These are phyloP conservation scores for Copsychus sechellarum DNA, from an alignment of 2,113 vertebrate genomes.

Conservation along the genomic window DNA sequence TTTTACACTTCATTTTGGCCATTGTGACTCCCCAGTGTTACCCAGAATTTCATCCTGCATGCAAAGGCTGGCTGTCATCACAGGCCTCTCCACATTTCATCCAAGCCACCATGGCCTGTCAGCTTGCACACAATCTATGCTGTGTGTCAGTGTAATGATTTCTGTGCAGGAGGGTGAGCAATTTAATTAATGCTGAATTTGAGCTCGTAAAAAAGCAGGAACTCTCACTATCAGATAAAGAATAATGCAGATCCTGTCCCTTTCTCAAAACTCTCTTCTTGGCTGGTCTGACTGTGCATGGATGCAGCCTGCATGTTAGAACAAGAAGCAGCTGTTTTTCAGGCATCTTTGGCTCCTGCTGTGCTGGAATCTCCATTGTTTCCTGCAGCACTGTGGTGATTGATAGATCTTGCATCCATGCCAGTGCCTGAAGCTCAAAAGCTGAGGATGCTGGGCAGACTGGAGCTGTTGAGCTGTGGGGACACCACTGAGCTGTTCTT, in stretches of 20 bases:
- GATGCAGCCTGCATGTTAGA: not conserved
- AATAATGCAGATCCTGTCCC: not conserved
- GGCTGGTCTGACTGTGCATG: not conserved
- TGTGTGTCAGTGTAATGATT: not conserved
- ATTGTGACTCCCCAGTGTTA: not conserved
- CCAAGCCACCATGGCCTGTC: not conserved
- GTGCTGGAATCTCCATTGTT: conserved; percentile 17
- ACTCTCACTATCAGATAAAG: not conserved
- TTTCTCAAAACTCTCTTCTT: not conserved
- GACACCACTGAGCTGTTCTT: not conserved
- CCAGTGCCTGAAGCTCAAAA: conserved; percentile 2
- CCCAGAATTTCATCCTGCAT: accelerated
- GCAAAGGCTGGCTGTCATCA: not conserved
- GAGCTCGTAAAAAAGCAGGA: not conserved
- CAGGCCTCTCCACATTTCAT: not conserved
- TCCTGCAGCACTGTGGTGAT: not conserved
- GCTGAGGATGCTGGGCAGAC: not conserved
- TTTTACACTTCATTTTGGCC: not conserved
- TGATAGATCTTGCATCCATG: not conserved
- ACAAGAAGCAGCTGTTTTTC: conserved; percentile 24
- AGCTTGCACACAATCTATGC: not conserved
- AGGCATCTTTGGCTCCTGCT: not conserved
- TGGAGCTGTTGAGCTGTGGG: not conserved
- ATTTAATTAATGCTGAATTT: not conserved
- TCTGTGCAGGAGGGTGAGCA: not conserved